Evolutionary conservation across 1,140 invertebrate species (phyloP), one percentile per base, ranked within the genome.

Genomic region (Zaprionus vittiger): DNA sequence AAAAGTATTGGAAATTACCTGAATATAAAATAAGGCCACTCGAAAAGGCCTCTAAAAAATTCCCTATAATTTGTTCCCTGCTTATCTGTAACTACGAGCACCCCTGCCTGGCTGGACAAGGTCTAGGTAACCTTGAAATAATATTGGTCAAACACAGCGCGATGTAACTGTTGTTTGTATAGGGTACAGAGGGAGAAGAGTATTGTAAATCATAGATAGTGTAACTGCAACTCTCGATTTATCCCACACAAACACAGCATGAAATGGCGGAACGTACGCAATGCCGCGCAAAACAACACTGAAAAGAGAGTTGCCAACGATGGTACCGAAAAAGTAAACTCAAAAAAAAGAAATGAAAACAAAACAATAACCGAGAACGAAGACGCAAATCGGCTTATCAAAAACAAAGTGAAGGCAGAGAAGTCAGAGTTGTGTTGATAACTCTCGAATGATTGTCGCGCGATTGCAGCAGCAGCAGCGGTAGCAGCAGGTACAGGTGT

Each of bases 331-430:
- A 47, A 47, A n/a, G 17, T 3, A 17, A 41, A 26, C 31, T 7
- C 34, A 52, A 49, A 20, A 47, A 20, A 26, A 72, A 57, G 69
- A 59, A 77, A 65, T 44, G 65, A 84, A 62, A 47, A 62, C 38
- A 56, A 69, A 87, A 66, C 49, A 65, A 52, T 52, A 17, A 72
- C 12, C 12, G 24, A 24, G 81, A 75, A 80, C 70, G 67, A 72
- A 81, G 81, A 77, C 85, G 86, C 85, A 90, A 90, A 90, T 90
- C 85, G 82, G 86, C 85, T 90, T 91, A 90, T 91, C 85, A 85
- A 79, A 62, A 76, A 70, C 9, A 62, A 59, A 59, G 72, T 61
- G 71, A 69, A 63, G 56, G 67, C 68, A 34, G 61, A 69, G 62
- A 77, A 77, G 77, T 82, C 74, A 77, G 38, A 66, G 70, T 65